phyloP scores from a whole-genome alignment of 2,797 vertebrate genomes.

The Passerculus sandwichensis region DNA sequence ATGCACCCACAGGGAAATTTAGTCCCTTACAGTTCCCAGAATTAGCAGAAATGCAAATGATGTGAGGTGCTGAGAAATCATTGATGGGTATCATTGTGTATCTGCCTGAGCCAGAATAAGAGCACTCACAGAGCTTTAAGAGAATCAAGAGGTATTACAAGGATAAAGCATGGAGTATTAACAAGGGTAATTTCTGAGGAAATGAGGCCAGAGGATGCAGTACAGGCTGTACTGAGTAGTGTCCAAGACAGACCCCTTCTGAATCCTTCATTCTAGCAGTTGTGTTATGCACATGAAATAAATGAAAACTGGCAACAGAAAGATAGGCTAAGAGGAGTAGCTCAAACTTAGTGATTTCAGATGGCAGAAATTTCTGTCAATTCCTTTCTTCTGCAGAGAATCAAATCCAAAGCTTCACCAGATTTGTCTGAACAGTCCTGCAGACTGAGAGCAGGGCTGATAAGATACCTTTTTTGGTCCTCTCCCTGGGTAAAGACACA shows the following conservation, averaged over 20 bases:
- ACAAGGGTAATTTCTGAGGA: constrained; percentile 11
- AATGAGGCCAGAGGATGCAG: neutral
- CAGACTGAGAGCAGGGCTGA: neutral
- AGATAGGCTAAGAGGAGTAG: neutral
- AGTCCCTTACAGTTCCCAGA: neutral
- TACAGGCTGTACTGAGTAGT: neutral
- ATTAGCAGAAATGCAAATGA: neutral
- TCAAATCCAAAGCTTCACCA: neutral
- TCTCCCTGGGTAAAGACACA: neutral
- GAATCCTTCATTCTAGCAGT: neutral
- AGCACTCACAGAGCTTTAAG: constrained; percentile 4
- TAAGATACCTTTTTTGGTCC: neutral
- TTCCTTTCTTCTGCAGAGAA: neutral
- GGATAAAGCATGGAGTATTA: neutral
- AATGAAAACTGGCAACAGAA: neutral
- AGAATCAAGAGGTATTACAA: constrained; percentile 25
- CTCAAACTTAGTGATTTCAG: neutral
- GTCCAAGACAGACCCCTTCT: neutral
- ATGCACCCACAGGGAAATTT: neutral
- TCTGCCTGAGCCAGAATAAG: neutral
- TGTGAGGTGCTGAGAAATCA: constrained; percentile 19
- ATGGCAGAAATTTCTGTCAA: neutral
- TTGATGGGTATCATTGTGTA: neutral
- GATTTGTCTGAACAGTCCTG: neutral
- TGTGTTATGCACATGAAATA: neutral